phyloP scores from a whole-genome alignment of 2,888 invertebrate species.

The Dusona sp. region DNA sequence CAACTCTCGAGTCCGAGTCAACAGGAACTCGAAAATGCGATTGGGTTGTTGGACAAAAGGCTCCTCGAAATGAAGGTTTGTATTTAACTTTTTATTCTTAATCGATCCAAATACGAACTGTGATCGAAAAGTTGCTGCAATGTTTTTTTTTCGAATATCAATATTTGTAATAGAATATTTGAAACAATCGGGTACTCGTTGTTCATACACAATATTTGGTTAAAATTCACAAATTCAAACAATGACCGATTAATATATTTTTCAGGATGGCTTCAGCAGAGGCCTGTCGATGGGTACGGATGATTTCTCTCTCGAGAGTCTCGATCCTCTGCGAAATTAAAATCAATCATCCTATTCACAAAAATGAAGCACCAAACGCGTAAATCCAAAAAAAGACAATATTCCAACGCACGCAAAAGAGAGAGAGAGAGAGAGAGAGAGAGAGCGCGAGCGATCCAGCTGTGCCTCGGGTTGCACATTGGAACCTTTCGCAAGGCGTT shows the following conservation, averaged over 20 bases:
- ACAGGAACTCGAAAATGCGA: conserved; percentile 90
- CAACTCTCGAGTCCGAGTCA: conserved; percentile 85
- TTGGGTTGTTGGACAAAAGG: conserved; percentile 92
- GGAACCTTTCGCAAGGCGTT: conserved; percentile 45
- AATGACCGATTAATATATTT: neutral
- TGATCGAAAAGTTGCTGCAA: neutral
- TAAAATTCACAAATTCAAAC: no score
- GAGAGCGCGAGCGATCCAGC: conserved; percentile 40
- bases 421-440: conserved; percentile 33
- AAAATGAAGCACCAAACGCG: conserved; percentile 31
- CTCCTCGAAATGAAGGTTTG: conserved; percentile 94
- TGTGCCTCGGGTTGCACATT: conserved; percentile 58
- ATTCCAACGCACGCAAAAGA: conserved; percentile 27
- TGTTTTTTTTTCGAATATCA: neutral
- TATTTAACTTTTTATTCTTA: conserved; percentile 6
- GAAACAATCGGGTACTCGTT: neutral
- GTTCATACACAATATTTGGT: neutral
- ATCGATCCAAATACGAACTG: neutral
- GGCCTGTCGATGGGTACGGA: conserved; percentile 95
- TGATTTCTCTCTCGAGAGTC: conserved; percentile 96
- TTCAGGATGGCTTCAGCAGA: conserved; percentile 95
- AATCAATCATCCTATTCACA: neutral
- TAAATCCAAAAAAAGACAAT: conserved; percentile 44
- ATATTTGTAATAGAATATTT: neutral
- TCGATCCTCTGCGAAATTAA: conserved; percentile 94